phyloP scores from a whole-genome alignment of 2,113 vertebrate species.

The Proterorhinus semilunaris region DNA sequence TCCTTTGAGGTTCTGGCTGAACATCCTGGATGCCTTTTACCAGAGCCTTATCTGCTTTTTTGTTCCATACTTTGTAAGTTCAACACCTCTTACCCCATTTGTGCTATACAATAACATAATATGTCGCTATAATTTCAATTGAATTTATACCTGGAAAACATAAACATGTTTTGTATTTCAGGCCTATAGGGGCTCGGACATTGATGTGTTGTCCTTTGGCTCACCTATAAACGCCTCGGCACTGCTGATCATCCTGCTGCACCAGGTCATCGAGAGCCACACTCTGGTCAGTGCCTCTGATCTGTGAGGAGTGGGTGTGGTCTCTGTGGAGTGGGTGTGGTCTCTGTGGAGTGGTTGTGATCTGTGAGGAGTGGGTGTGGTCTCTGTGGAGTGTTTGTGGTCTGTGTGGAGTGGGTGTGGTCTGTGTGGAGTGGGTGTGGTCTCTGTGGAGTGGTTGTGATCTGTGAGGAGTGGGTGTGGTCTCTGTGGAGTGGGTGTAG shows the following conservation, averaged over 20 bases:
- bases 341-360: too few relatives aligned
- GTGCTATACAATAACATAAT: not conserved
- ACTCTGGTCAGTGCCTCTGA: conserved; percentile 82
- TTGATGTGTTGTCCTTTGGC: conserved; percentile 85
- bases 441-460: too few relatives aligned
- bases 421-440: too few relatives aligned
- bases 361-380: too few relatives aligned
- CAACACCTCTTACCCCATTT: too few relatives aligned
- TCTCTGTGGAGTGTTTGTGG: too few relatives aligned
- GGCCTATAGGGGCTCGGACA: conserved; percentile 82
- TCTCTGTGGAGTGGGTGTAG: too few relatives aligned
- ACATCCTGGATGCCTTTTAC: conserved; percentile 88
- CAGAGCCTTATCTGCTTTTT: conserved; percentile 95
- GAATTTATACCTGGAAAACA: not conserved
- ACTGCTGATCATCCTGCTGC: conserved; percentile 86
- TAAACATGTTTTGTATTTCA: conserved; percentile 50
- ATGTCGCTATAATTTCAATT: not conserved
- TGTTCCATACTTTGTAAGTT: conserved; percentile 89
- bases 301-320: not conserved
- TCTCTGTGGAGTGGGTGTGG: too few relatives aligned
- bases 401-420: too few relatives aligned
- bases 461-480: too few relatives aligned
- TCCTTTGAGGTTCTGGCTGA: conserved; percentile 71
- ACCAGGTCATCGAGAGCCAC: conserved; percentile 89
- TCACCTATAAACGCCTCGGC: conserved; percentile 88